Percentiles rank a stretch among this genome's conserved stretches.
phyloP scores from a whole-genome alignment of 2,797 vertebrate species.

The Linurgus olivaceus region DNA sequence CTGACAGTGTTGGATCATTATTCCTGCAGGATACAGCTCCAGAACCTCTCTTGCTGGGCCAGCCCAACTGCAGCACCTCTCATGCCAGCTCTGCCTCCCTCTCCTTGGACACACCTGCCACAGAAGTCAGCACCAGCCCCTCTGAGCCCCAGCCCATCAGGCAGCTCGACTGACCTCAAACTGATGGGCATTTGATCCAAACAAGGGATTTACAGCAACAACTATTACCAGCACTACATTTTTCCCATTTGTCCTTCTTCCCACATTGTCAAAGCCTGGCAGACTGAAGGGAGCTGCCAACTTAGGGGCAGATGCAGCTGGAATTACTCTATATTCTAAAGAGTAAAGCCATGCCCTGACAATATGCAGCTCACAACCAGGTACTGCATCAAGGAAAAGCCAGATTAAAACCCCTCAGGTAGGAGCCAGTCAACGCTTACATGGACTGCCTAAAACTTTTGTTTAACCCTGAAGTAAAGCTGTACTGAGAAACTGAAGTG shows the following conservation, averaged over 20 bases:
- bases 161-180: neutral
- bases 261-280: neutral
- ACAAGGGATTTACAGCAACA: neutral
- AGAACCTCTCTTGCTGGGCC: rapidly evolving
- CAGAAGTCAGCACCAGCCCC: neutral
- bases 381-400: neutral
- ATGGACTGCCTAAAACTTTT: neutral
- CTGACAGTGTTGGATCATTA: rapidly evolving
- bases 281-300: neutral
- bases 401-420: neutral
- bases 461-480: neutral
- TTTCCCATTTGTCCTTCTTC: neutral
- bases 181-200: neutral
- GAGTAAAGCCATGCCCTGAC: neutral
- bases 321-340: neutral
- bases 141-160: neutral
- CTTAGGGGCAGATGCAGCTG: neutral
- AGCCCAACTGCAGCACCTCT: neutral
- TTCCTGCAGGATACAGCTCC: neutral
- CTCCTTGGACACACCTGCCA: neutral
- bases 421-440: neutral
- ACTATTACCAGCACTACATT: neutral
- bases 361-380: neutral
- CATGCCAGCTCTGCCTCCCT: neutral
- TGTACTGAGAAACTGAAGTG: neutral